Evolutionary conservation across 2,797 vertebrate species (phyloP), one percentile per base, ranked within the genome.

Genomic region (Zenarchopterus dispar): DNA sequence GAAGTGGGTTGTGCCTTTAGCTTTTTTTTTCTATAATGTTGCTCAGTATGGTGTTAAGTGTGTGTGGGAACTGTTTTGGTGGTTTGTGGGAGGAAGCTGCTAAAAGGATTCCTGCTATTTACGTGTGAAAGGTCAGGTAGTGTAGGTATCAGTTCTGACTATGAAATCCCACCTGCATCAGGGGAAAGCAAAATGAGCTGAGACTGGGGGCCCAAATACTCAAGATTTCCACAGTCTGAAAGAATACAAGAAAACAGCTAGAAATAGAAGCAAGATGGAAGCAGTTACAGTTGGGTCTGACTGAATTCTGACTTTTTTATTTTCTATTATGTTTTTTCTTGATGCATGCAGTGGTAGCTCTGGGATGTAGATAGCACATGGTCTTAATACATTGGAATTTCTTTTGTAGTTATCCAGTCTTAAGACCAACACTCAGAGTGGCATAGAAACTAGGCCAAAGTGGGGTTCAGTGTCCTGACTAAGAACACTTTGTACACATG

Each of bases 21-120:
- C n/a, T 56, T 56, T 50, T 52, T 67, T 17, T 23, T 21, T 66
- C 48, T 65, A 73, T 62, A n/a, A 33, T 68, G 62, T 68, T 54
- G 59, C 56, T 76, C 63, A 42, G 65, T 58, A 51, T 52, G 56
- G 81, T 74, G 55, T 71, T 75, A 60, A 77, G 55, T 71, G 67
- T 70, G 78, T 67, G 78, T 80, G 83, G 75, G 82, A 81, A 75
- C 70, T 26, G 73, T 67, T 87, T 70, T 68, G 73, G 84, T 87
- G 81, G 82, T 83, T 69, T 88, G 90, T 88, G 80, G 84, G 80
- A 78, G 87, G 84, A 88, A 84, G 75, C 75, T 69, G 67, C 69
- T 69, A 86, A 86, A 82, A 88, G 66, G 77, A 87, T 89, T 87
- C 67, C 70, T 8, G 80, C 57, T 70, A 54, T 75, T 75, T 85